These are phyloP conservation scores for Daphoenositta chrysoptera DNA, from an alignment of 2,113 vertebrate species.

Conservation along the genomic window DNA sequence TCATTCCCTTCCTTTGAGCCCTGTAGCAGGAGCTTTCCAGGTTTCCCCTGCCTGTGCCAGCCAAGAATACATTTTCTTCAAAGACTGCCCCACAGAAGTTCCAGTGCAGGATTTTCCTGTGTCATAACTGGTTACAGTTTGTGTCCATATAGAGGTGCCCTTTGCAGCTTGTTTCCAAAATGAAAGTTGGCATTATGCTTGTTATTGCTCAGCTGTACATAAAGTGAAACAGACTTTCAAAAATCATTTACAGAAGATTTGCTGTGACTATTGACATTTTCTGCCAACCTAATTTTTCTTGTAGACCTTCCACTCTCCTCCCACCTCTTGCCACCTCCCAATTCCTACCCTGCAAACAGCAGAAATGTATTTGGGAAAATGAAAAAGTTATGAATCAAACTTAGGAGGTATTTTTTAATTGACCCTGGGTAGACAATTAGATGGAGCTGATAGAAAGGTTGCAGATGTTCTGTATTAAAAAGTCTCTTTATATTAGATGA, in stretches of 20 bases:
- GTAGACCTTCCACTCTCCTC: not conserved
- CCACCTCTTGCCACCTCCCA: not conserved
- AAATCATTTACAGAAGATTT: slow-evolving; percentile 49
- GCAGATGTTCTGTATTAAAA: slow-evolving; percentile 77
- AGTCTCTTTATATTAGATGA: slow-evolving; percentile 70
- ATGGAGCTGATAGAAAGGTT: slow-evolving; percentile 59
- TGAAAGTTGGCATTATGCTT: not conserved
- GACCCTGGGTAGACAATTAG: slow-evolving; percentile 36
- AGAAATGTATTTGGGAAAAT: slow-evolving; percentile 58
- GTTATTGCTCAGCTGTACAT: slow-evolving; percentile 21
- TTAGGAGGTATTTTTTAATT: slow-evolving; percentile 72
- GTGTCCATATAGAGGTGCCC: not conserved
- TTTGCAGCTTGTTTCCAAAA: not conserved
- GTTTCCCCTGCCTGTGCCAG: not conserved
- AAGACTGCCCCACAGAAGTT: not conserved
- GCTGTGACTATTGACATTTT: slow-evolving; percentile 33
- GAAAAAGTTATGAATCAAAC: slow-evolving; percentile 63
- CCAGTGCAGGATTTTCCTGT: not conserved
- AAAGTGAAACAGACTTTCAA: slow-evolving; percentile 31
- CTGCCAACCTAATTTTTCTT: slow-evolving; percentile 13
- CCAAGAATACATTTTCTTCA: not conserved
- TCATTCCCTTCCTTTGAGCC: not conserved
- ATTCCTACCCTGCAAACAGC: not conserved
- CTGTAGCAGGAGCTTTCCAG: not conserved
- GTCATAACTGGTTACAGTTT: not conserved